Base-by-base conservation (phyloP, 2,113 vertebrate genomes). In the Meles meles region DNA sequence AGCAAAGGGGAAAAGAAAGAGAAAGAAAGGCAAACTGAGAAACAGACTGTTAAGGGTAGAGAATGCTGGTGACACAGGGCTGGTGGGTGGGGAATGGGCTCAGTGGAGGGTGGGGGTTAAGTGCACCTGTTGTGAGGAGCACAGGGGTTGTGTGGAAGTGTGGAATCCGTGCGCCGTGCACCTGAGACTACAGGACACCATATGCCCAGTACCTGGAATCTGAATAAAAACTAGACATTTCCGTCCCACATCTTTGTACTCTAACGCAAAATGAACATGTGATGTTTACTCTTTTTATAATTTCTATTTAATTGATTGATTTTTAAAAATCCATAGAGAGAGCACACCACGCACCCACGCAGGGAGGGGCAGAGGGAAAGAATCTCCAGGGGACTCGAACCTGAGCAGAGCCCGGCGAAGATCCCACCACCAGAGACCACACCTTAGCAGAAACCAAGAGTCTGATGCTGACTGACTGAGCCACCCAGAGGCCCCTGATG, bases 81-180 rank as follows among this genome's bases (percentile, higher is more conserved):
- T 0, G n/a, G 69, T 3, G 69, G 71, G 69, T 9, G 69, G 9
- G 67, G n/a, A 8, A 37, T 13, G 37, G 37, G 37, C 25, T 37
- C 8, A 21, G 4, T 5, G 1, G 69, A 11, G 5, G 71, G 25
- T 72, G 37, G 21, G 37, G 37, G 39, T 39, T 6, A 42, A 42
- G 23, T 6, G 3, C 72, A 2, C 23, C 39, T 27, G 6, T n/a
- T 29, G 7, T 7, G 39, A 42, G 23, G 37, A 15, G 25, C 42
- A 15, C 12, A 4, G 14, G 25, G 72, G 14, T 0, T 2, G 42
- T 18, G 12, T 18, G 74, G 7, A 29, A 17, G 14, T 9, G 42
- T 8, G 2, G 74, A 9, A 4, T 17, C 25, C 8, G 6, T 2
- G 2, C 2, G 7, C 4, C 4, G 5, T 8, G 14, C 42, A 9